phyloP scores from a whole-genome alignment of 2,888 invertebrate species.

The Colletes collaris region DNA sequence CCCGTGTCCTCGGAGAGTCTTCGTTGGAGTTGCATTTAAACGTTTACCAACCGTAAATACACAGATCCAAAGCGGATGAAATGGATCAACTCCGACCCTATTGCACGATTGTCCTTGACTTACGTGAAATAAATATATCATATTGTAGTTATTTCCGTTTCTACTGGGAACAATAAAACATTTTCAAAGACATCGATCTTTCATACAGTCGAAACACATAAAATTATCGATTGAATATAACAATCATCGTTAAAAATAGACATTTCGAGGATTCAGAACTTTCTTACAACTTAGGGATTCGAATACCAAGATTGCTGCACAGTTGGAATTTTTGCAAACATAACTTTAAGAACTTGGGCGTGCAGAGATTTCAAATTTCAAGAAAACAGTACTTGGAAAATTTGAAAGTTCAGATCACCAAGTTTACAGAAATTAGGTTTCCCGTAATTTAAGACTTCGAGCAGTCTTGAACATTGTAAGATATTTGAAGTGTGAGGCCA shows the following conservation, averaged over 20 bases:
- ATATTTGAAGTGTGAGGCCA: no score
- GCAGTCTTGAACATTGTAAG: no score
- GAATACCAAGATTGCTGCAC: no score
- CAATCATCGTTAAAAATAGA: no score
- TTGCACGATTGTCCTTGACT: background rate
- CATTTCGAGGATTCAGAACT: no score
- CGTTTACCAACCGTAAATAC: conserved; percentile 49
- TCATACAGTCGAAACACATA: no score
- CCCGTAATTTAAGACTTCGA: no score
- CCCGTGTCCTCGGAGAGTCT: conserved; percentile 31
- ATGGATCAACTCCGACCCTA: conserved; percentile 5
- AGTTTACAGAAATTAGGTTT: background rate
- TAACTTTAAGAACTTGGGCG: no score
- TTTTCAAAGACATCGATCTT: background rate
- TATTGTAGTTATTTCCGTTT: background rate
- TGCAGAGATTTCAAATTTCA: background rate
- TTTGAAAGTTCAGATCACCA: background rate
- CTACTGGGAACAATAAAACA: no score
- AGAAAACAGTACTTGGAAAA: background rate
- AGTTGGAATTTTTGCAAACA: no score
- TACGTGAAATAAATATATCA: background rate
- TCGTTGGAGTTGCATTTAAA: conserved; percentile 50
- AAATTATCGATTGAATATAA: no score
- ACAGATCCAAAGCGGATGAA: conserved; percentile 24
- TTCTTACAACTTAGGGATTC: no score